A percentile compares a stretch with the other conserved stretches of the same genome.
Conservation (phyloP, 2,888 invertebrate species). For the Callyntrura sp. region DNA sequence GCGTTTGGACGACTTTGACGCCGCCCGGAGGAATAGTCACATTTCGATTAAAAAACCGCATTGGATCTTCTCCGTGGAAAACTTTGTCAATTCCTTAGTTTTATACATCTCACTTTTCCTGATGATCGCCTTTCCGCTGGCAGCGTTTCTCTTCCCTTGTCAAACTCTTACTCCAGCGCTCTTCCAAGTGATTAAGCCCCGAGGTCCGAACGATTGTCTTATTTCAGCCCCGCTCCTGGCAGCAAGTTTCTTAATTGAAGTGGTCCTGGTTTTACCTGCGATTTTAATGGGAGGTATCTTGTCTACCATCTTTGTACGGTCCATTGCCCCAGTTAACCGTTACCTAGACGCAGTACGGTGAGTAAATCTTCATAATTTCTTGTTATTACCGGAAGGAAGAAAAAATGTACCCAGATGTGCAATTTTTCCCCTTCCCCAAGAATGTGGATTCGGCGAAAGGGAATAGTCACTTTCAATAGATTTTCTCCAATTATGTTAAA, state of each 20-base stretch:
- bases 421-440: too few relatives aligned
- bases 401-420: too few relatives aligned
- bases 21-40: background rate
- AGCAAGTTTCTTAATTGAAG: background rate
- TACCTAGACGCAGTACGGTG: background rate
- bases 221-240: background rate
- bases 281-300: background rate
- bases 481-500: too few relatives aligned
- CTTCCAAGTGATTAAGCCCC: too few relatives aligned
- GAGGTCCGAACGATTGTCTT: background rate
- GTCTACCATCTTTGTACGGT: background rate
- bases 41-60: background rate
- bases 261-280: background rate
- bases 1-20: background rate
- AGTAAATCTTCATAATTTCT: background rate
- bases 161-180: background rate
- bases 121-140: background rate
- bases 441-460: too few relatives aligned
- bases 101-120: background rate
- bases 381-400: too few relatives aligned
- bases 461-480: too few relatives aligned
- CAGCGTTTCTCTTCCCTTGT: conserved; percentile 16
- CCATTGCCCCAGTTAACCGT: background rate
- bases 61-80: background rate
- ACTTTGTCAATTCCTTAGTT: background rate